These are phyloP conservation scores for Glaucidium brasilianum DNA, from an alignment of 2,113 vertebrate genomes.

Conservation along the genomic window DNA sequence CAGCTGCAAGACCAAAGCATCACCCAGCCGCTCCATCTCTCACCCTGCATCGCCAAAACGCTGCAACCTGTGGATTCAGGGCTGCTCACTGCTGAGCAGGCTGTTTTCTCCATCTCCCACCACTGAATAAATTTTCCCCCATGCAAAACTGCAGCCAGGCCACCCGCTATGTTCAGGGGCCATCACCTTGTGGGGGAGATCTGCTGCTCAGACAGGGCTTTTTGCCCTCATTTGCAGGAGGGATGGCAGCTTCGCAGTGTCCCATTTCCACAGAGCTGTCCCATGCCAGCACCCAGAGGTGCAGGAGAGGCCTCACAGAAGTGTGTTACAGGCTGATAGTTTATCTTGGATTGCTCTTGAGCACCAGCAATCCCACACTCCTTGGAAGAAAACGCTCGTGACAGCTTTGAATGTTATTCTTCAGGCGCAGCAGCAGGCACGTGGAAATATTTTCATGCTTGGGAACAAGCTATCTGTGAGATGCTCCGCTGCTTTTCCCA, in stretches of 20 bases:
- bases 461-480: background rate
- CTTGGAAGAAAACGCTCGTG: background rate
- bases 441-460: background rate
- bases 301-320: background rate
- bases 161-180: accelerated
- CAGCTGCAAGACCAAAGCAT: background rate
- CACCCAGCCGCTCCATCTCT: background rate
- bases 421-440: background rate
- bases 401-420: background rate
- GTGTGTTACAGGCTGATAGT: background rate
- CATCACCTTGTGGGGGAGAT: accelerated
- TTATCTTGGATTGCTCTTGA: background rate
- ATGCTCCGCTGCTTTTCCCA: background rate
- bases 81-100: background rate
- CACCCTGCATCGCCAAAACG: accelerated
- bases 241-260: background rate
- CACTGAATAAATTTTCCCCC: background rate
- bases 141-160: background rate
- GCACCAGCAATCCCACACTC: background rate
- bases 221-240: background rate
- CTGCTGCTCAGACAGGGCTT: background rate
- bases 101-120: background rate
- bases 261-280: background rate
- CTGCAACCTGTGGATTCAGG: background rate
- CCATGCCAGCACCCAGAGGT: accelerated